These are phyloP conservation scores for Eupithecia inturbata DNA, from an alignment of 2,888 invertebrate species.

Conservation along the genomic window DNA sequence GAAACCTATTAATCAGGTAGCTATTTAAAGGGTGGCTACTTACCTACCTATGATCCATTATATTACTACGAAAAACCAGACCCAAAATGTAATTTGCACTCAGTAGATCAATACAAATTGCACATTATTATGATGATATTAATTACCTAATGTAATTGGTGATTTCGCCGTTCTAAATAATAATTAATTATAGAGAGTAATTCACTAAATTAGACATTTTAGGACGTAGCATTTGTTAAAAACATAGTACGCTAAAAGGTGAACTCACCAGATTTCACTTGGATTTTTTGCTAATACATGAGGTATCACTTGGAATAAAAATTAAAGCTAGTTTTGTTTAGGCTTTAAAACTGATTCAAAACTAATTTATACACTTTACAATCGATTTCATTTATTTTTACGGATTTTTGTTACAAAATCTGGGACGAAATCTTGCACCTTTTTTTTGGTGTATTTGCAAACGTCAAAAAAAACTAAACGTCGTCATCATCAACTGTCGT, in stretches of 20 bases:
- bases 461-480: neutral
- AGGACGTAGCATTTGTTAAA: neutral
- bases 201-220: neutral
- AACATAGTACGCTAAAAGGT: neutral
- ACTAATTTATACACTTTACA: neutral
- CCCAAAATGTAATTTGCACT: neutral
- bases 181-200: no score
- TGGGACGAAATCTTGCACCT: neutral
- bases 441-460: neutral
- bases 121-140: no score
- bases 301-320: neutral
- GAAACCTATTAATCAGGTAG: no score
- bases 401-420: neutral
- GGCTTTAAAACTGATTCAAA: neutral
- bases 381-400: neutral
- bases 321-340: neutral
- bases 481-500: neutral
- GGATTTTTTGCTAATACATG: neutral
- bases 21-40: neutral
- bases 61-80: neutral
- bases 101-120: neutral
- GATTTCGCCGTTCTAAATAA: no score
- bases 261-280: constrained; percentile 2
- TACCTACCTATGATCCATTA: neutral
- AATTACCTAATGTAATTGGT: no score